Evolutionary conservation across 2,113 vertebrate genomes (phyloP).

Genomic region (Phasianus colchicus): DNA sequence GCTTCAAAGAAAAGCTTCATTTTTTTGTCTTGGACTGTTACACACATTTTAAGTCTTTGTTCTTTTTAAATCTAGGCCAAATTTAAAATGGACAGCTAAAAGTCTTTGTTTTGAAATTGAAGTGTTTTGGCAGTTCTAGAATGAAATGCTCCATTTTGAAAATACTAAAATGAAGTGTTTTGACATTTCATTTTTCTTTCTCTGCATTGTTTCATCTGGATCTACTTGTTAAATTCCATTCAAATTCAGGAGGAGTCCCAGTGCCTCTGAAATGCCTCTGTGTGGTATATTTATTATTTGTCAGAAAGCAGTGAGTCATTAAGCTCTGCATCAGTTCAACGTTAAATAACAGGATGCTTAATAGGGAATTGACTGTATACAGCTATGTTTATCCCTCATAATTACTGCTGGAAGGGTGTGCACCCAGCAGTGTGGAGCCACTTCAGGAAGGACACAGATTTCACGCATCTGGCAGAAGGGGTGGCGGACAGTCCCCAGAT

Average conservation of each 20-base stretch:
- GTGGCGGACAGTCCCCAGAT: background rate
- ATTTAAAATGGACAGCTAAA: slow-evolving; percentile 32
- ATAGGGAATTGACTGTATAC: background rate
- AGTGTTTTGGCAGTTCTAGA: slow-evolving; percentile 46
- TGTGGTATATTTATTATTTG: slow-evolving; percentile 23
- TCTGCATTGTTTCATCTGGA: slow-evolving; percentile 31
- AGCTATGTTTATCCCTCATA: background rate
- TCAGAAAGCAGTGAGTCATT: slow-evolving; percentile 31
- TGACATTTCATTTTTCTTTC: slow-evolving; percentile 8
- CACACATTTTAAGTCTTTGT: background rate
- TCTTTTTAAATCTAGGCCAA: background rate
- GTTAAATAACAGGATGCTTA: slow-evolving; percentile 26
- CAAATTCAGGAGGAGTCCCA: slow-evolving; percentile 26
- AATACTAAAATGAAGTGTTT: slow-evolving; percentile 24
- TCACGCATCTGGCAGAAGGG: background rate
- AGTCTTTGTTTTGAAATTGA: slow-evolving; percentile 41
- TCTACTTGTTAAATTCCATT: slow-evolving; percentile 45
- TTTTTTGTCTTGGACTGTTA: slow-evolving; percentile 4
- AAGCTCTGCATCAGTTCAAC: slow-evolving; percentile 4
- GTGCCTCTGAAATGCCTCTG: slow-evolving; percentile 27
- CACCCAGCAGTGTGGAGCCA: background rate
- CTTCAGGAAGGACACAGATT: background rate
- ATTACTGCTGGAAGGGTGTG: background rate
- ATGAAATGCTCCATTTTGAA: slow-evolving; percentile 14
- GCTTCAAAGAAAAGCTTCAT: background rate